These are phyloP conservation scores for Ephydatia muelleri DNA, from an alignment of 37 sponge, comb jelly and placozoan genomes.

Conservation along the genomic window DNA sequence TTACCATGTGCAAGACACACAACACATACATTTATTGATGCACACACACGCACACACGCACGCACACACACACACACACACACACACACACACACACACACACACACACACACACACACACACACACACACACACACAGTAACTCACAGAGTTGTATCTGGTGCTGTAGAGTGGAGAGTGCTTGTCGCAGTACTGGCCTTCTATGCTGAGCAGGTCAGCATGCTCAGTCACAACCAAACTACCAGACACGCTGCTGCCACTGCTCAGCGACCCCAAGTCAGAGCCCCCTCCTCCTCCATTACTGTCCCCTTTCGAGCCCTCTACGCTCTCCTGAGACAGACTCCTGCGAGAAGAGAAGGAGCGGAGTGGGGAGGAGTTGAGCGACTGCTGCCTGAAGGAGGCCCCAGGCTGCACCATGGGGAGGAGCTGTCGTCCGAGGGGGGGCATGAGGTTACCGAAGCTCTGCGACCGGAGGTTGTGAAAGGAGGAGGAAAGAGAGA, in stretches of 20 bases:
- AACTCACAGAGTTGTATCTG: slow-evolving; percentile 71
- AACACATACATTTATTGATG: no score
- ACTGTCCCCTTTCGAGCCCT: neutral
- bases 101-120: no score
- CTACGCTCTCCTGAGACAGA: neutral
- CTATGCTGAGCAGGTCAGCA: slow-evolving; percentile 62
- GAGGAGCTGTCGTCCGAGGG: slow-evolving; percentile 12
- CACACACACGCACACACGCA: slow-evolving; percentile 6
- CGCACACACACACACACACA: slow-evolving; percentile 19
- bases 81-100: no score
- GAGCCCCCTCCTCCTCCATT: neutral
- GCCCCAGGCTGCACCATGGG: slow-evolving; percentile 60
- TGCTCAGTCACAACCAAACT: slow-evolving; percentile 10
- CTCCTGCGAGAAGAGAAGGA: slow-evolving; percentile 41
- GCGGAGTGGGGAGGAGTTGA: slow-evolving; percentile 69
- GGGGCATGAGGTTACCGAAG: slow-evolving; percentile 1
- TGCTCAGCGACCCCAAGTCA: neutral
- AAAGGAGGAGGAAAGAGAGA: slow-evolving; percentile 37
- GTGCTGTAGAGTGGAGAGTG: slow-evolving; percentile 44
- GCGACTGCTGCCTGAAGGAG: slow-evolving; percentile 24
- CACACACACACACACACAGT: neutral
- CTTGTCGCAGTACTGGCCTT: slow-evolving; percentile 44
- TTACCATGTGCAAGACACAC: no score
- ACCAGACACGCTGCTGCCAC: neutral
- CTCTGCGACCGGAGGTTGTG: slow-evolving; percentile 8